Conservation (phyloP, 1,140 invertebrate genomes). For the Eriocheir sinensis region DNA sequence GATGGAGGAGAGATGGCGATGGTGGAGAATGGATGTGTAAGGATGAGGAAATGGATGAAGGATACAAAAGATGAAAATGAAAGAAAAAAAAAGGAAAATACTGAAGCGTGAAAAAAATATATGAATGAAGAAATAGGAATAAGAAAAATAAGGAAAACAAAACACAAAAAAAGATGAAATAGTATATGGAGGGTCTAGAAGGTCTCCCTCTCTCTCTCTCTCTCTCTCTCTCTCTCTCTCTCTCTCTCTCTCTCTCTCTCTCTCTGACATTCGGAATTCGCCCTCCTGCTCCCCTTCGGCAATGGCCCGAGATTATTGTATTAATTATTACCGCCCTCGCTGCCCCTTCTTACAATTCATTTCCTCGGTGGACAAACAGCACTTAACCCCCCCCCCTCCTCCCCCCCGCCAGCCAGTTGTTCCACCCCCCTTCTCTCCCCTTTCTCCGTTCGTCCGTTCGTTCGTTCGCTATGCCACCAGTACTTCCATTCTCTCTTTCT, state of each 20-base stretch:
- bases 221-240: neutral
- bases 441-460: neutral
- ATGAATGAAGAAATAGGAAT: neutral
- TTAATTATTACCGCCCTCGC: constrained; percentile 53
- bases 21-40: neutral
- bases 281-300: neutral
- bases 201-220: neutral
- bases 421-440: neutral
- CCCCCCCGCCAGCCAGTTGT: neutral
- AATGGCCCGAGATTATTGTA: constrained; percentile 52
- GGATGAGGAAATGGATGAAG: neutral
- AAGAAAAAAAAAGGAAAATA: neutral
- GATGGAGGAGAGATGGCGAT: neutral
- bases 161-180: neutral
- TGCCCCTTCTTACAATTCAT: constrained; percentile 27
- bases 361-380: constrained; percentile 53
- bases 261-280: neutral
- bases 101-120: neutral
- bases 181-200: neutral
- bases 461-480: neutral
- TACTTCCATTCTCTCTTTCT: neutral
- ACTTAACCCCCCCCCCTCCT: neutral
- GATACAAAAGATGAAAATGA: neutral
- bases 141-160: neutral
- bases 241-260: neutral